Evolutionary conservation across 2,888 invertebrate genomes (phyloP).

Genomic region (Diplazon laetatorius): DNA sequence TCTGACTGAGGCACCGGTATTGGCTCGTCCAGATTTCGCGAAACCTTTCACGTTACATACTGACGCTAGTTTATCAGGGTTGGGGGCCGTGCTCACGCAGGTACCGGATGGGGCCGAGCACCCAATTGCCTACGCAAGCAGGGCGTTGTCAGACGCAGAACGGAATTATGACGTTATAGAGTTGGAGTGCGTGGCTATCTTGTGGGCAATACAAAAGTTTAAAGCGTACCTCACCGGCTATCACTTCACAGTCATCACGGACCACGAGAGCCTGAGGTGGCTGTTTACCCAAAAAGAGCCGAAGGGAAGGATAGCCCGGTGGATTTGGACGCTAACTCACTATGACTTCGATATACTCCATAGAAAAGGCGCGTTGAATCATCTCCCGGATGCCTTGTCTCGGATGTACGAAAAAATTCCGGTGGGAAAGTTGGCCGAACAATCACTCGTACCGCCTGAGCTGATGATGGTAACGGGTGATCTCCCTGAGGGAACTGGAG

Average conservation of each 20-base stretch:
- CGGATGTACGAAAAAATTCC: not conserved
- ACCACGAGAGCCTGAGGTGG: constrained; percentile 47
- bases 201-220: constrained; percentile 34
- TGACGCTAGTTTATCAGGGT: not conserved
- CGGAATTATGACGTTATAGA: constrained; percentile 54
- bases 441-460: not conserved
- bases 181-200: constrained; percentile 47
- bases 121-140: constrained; percentile 60
- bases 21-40: no score
- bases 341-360: constrained; percentile 34
- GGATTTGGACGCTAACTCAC: constrained; percentile 30
- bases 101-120: constrained; percentile 14
- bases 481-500: not conserved
- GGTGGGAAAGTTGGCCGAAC: not conserved
- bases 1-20: no score
- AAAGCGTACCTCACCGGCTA: constrained; percentile 38
- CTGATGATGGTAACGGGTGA: not conserved
- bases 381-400: not conserved
- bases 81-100: constrained; percentile 26
- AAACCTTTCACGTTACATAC: no score
- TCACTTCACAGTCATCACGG: constrained; percentile 33
- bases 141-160: constrained; percentile 34
- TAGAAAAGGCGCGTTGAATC: not conserved
- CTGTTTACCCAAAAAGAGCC: constrained; percentile 32
- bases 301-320: constrained; percentile 27